Conservation (phyloP, 1,140 invertebrate genomes). For the Drosophila azteca region DNA sequence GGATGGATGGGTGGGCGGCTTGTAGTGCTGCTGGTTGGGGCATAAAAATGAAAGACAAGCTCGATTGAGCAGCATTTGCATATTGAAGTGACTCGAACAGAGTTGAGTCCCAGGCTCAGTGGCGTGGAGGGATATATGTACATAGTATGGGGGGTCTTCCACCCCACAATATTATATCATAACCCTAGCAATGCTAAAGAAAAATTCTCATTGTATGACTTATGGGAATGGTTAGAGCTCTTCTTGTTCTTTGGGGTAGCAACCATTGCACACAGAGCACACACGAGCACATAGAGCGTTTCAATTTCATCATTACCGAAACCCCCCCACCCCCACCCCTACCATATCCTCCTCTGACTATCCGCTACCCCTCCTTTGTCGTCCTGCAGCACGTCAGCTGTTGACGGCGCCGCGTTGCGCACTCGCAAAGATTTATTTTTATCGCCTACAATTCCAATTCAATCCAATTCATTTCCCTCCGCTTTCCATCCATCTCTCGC, state of each 20-base stretch:
- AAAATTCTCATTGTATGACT: constrained; percentile 79
- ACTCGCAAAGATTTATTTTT: constrained; percentile 79
- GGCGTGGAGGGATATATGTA: no score
- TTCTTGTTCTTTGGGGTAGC: constrained; percentile 2
- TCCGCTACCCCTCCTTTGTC: not conserved
- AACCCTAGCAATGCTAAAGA: constrained; percentile 48
- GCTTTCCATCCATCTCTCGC: constrained; percentile 24
- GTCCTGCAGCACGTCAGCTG: constrained; percentile 61
- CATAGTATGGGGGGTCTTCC: not conserved
- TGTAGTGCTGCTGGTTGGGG: constrained; percentile 15
- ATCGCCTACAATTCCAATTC: constrained; percentile 80
- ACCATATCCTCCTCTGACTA: not conserved
- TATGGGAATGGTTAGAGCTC: constrained; percentile 41
- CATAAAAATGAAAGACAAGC: constrained; percentile 70
- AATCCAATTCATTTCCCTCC: constrained; percentile 76
- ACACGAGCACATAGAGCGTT: constrained; percentile 39
- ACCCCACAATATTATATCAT: constrained; percentile 21
- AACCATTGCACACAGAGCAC: constrained; percentile 18
- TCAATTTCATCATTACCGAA: constrained; percentile 74
- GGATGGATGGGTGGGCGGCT: no score
- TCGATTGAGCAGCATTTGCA: constrained; percentile 79
- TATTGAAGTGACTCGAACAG: constrained; percentile 70
- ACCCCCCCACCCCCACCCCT: not conserved
- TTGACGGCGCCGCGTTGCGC: constrained; percentile 74
- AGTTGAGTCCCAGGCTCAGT: constrained; percentile 17